phyloP scores from a whole-genome alignment of 2,888 invertebrate species.

The Lasioglossum marginatum region DNA sequence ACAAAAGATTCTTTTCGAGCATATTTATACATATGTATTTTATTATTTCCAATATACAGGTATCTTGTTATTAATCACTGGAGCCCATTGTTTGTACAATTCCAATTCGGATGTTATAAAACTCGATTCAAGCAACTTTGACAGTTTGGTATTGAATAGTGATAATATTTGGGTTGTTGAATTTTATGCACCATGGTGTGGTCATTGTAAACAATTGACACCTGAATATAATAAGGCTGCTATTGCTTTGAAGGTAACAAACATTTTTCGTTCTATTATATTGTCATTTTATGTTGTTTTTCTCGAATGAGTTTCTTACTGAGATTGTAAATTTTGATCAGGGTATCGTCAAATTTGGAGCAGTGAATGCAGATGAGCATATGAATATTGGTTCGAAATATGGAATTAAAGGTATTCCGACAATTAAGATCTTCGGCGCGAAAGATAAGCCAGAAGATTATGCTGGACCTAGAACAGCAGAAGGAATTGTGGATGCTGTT shows the following conservation, averaged over 20 bases:
- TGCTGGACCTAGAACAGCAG: constrained; percentile 93
- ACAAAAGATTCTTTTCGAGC: constrained; percentile 3
- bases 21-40: background rate
- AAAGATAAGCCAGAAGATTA: constrained; percentile 93
- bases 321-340: constrained; percentile 76
- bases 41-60: constrained; percentile 60
- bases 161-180: constrained; percentile 98
- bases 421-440: constrained; percentile 96
- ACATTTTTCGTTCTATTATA: background rate
- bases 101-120: constrained; percentile 92
- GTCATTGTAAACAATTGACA: constrained; percentile 94
- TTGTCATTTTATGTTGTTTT: background rate
- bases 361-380: constrained; percentile 96
- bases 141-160: constrained; percentile 91
- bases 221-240: constrained; percentile 98
- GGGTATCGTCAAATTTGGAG: constrained; percentile 97
- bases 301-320: background rate
- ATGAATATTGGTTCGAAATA: constrained; percentile 92
- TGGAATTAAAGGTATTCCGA: constrained; percentile 96
- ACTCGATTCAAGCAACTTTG: constrained; percentile 94
- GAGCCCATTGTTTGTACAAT: constrained; percentile 87
- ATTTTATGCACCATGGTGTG: constrained; percentile 98
- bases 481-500: constrained; percentile 93
- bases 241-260: constrained; percentile 92
- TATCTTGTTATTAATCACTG: constrained; percentile 75